Percentiles rank a stretch among this genome's conserved stretches.
These are phyloP conservation scores for Menidia menidia DNA, from an alignment of 2,797 vertebrate genomes.

Conservation along the genomic window DNA sequence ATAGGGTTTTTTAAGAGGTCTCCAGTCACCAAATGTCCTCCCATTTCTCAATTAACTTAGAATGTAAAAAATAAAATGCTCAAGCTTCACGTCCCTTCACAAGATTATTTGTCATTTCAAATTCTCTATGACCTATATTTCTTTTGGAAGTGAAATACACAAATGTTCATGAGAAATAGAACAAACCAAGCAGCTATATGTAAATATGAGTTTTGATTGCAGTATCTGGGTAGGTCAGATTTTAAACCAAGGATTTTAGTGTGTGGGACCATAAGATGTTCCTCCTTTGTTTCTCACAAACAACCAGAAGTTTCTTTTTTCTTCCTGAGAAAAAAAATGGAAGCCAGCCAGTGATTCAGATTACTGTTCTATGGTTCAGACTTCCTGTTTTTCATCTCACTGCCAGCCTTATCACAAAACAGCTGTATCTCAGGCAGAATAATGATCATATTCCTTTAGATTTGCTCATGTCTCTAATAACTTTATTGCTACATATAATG, in stretches of 20 bases:
- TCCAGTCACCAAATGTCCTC: not conserved
- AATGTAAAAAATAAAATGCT: not conserved
- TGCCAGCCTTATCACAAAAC: not conserved
- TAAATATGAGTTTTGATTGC: not conserved
- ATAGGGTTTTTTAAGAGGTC: not conserved
- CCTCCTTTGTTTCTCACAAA: not conserved
- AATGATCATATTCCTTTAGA: too few species aligned
- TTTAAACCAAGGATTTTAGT: not conserved
- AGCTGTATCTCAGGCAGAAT: too few species aligned
- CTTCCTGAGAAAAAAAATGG: not conserved
- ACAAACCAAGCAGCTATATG: not conserved
- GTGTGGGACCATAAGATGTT: not conserved
- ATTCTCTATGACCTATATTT: not conserved
- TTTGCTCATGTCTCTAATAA: too few species aligned
- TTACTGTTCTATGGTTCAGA: not conserved
- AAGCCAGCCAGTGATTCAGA: constrained; percentile 4
- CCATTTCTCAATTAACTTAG: not conserved
- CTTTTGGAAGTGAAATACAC: not conserved
- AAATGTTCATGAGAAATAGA: not conserved
- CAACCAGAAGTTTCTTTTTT: not conserved
- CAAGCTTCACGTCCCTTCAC: not conserved
- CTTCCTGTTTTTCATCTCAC: constrained; percentile 28
- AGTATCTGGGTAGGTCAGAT: not conserved
- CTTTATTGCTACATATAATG: too few species aligned
- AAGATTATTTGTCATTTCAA: not conserved